Conservation (phyloP, 1,140 invertebrate genomes). For the Apolygus lucorum region DNA sequence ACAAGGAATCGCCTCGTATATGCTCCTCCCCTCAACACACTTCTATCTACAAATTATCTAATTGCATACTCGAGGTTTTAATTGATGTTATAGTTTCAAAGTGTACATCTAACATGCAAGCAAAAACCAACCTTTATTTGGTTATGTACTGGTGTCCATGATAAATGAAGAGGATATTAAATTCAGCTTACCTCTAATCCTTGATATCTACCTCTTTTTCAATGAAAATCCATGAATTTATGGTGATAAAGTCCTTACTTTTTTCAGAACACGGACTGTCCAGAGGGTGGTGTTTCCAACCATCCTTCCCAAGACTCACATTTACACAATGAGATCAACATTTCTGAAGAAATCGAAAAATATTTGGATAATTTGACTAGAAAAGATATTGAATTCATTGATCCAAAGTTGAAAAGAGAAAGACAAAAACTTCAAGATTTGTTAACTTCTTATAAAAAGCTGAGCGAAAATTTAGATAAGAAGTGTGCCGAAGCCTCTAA, state of each 20-base stretch:
- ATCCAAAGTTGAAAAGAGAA: slow-evolving; percentile 22
- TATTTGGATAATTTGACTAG: slow-evolving; percentile 4
- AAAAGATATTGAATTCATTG: background rate
- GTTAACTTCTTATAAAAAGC: slow-evolving; percentile 23
- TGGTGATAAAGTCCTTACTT: background rate
- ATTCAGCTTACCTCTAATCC: background rate
- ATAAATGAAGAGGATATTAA: background rate
- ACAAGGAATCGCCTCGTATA: too few relatives aligned
- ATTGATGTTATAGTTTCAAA: too few relatives aligned
- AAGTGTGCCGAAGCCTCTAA: slow-evolving; percentile 17
- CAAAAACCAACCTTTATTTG: too few relatives aligned
- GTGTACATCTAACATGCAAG: too few relatives aligned
- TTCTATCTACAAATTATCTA: too few relatives aligned
- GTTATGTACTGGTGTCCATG: background rate
- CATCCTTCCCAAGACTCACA: background rate
- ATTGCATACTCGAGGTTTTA: too few relatives aligned
- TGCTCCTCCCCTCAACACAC: too few relatives aligned
- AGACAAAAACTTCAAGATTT: slow-evolving; percentile 19
- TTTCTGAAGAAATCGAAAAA: slow-evolving; percentile 16
- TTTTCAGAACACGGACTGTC: background rate
- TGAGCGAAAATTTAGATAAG: slow-evolving; percentile 14
- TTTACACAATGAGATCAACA: background rate
- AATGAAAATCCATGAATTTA: background rate
- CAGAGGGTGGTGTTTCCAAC: background rate
- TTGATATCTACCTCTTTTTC: background rate